A percentile compares a stretch with the other conserved stretches of the same genome.
Evolutionary conservation across 2,888 invertebrate genomes (phyloP).

Genomic region (Carpatolechia fugitivella): DNA sequence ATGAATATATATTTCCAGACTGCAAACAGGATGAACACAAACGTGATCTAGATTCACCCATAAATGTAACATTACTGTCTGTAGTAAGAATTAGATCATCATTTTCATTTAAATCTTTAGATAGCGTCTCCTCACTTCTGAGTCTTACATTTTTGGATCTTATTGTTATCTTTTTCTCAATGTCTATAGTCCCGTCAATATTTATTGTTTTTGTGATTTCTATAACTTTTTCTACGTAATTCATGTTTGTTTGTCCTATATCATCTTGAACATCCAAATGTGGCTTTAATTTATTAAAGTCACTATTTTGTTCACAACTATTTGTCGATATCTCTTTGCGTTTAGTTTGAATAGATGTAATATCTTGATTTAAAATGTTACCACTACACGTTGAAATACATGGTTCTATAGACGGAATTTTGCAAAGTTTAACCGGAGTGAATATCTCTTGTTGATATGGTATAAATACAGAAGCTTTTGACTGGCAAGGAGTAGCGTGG

Average conservation of each 20-base stretch:
- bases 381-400: too few relatives aligned
- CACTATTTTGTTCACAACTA: not conserved
- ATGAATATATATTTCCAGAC: not conserved
- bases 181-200: slow-evolving; percentile 10
- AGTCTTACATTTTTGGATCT: not conserved
- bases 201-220: not conserved
- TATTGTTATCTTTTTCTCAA: slow-evolving; percentile 11
- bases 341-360: too few relatives aligned
- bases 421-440: too few relatives aligned
- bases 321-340: too few relatives aligned
- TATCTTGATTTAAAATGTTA: too few relatives aligned
- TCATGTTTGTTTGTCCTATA: not conserved
- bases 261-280: not conserved
- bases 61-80: not conserved
- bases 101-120: too few relatives aligned
- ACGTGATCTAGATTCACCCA: not conserved
- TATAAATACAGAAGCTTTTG: too few relatives aligned
- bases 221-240: not conserved
- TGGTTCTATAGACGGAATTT: too few relatives aligned
- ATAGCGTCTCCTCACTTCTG: not conserved
- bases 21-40: not conserved
- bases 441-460: too few relatives aligned
- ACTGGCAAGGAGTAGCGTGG: too few relatives aligned
- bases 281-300: not conserved
- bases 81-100: not conserved